Conservation (phyloP, 2,113 vertebrate species). For the Chaetodon trifascialis region DNA sequence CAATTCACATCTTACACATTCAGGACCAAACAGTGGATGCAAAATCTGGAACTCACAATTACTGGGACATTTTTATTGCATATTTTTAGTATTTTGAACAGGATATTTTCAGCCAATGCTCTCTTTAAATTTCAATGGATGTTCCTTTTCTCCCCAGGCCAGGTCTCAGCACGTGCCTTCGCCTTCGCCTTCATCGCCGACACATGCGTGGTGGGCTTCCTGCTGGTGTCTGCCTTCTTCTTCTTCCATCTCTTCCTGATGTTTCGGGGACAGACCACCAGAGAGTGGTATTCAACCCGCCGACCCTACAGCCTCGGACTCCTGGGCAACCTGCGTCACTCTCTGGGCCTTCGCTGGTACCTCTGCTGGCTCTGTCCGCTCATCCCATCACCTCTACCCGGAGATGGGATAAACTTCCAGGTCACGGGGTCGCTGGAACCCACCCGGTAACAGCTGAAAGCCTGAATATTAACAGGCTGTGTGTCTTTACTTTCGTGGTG, state of each 20-base stretch:
- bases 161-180: slow-evolving; percentile 88
- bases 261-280: slow-evolving; percentile 90
- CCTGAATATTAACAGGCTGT: not conserved
- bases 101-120: not conserved
- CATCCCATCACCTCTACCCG: slow-evolving; percentile 86
- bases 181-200: slow-evolving; percentile 91
- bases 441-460: slow-evolving; percentile 44
- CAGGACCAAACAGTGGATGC: no score
- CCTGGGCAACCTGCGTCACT: slow-evolving; percentile 83
- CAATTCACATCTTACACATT: no score
- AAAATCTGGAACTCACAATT: no score
- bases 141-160: slow-evolving; percentile 77
- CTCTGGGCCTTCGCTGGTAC: slow-evolving; percentile 88
- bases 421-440: slow-evolving; percentile 82
- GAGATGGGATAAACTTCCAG: slow-evolving; percentile 89
- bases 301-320: slow-evolving; percentile 86
- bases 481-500: slow-evolving; percentile 27
- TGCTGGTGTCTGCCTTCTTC: slow-evolving; percentile 90
- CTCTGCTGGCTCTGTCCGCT: slow-evolving; percentile 91
- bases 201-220: slow-evolving; percentile 89
- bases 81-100: no score
- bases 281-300: slow-evolving; percentile 89
- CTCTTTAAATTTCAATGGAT: not conserved
- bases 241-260: slow-evolving; percentile 89
- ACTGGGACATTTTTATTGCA: no score